Evolutionary conservation across 2,797 vertebrate genomes (phyloP), one percentile per base, ranked within the genome.

Genomic region (Argya squamiceps): DNA sequence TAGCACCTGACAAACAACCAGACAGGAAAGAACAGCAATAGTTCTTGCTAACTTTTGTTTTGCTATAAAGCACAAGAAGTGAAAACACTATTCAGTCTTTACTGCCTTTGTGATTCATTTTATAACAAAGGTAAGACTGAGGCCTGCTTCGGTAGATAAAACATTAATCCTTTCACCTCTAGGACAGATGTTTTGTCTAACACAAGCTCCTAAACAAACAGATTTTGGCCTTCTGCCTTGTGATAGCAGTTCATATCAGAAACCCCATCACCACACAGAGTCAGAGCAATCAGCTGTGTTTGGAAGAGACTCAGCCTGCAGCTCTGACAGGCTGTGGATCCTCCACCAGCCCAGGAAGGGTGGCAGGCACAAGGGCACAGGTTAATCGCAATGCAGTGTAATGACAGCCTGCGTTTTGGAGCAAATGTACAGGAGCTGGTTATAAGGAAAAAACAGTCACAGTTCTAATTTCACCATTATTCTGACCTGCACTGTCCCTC

Each of bases 81-180:
- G 21, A 87, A 95, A 93, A 43, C 15, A 43, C 49, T 43, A 2
- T 76, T 92, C 58, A 32, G 34, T 89, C 91, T 94, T 93, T 53
- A 76, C 49, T 30, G 78, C 56, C 56, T 65, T 92, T 75, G 73
- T 79, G 78, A 91, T 71, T 55, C 39, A 19, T 53, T 77, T 89
- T 49, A 79, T 76, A 30, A 22, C 91, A 92, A 78, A 71, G 46
- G 47, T 32, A 18, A 15, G 89, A 55, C n/a, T 3, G 32, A 70
- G 78, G 56, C 49, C 58, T 94, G 81, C 64, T 89, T 92, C 63
- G 69, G 84, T 22, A 93, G 96, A 96, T 92, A 96, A 96, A 97
- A 41, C 50, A 79, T 75, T 92, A 76, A 97, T 95, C 86, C 71
- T 55, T 92, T 92, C 91, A 95, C 95, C 76, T 95, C 67, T 46